phyloP scores from a whole-genome alignment of 1,140 invertebrate genomes.

The Geopemphigus sp. region DNA sequence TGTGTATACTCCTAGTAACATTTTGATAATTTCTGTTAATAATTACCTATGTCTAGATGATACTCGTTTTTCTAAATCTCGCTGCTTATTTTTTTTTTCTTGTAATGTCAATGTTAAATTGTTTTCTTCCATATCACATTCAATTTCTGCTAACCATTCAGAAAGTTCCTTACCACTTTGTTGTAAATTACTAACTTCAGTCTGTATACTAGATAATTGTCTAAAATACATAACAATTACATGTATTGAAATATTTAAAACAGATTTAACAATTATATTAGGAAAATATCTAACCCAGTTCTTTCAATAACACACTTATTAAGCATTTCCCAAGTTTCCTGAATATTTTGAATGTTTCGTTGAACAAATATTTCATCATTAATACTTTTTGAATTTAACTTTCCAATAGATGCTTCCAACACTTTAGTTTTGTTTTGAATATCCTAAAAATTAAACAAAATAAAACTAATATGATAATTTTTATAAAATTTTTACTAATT shows the following conservation, averaged over 20 bases:
- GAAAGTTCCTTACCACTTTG: conserved; percentile 41
- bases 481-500: background rate
- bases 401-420: conserved; percentile 20
- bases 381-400: conserved; percentile 15
- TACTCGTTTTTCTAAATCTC: conserved; percentile 32
- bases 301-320: conserved; percentile 40
- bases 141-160: conserved; percentile 47
- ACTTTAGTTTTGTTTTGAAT: conserved; percentile 24
- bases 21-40: too few species aligned
- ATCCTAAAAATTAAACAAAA: conserved; percentile 10
- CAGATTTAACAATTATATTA: background rate
- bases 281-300: conserved; percentile 21
- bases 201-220: conserved; percentile 36
- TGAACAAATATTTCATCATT: conserved; percentile 36
- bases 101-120: conserved; percentile 34
- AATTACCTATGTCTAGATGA: conserved; percentile 45
- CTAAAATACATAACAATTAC: conserved; percentile 14
- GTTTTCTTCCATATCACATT: conserved; percentile 47
- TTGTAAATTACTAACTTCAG: conserved; percentile 43
- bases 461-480: background rate
- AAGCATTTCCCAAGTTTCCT: conserved; percentile 30
- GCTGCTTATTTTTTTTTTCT: conserved; percentile 39
- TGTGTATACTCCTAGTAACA: too few species aligned
- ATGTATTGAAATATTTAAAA: background rate
- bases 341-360: conserved; percentile 28